Evolutionary conservation across 2,113 vertebrate species (phyloP).

Genomic region (Cinclus cinclus): DNA sequence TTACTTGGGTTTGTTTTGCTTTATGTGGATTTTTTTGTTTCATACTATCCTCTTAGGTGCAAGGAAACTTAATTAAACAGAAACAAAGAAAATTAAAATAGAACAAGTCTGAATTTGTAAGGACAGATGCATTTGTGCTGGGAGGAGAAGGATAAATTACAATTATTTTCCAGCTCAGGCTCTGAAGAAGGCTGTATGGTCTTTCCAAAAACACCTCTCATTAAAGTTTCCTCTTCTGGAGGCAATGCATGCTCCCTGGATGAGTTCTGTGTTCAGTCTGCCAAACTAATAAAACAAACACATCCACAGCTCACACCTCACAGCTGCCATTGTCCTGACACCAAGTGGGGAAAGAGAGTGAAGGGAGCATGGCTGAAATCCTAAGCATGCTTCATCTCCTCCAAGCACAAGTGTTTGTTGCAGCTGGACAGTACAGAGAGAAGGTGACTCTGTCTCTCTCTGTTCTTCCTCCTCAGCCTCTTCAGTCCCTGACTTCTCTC

Average conservation of each 20-base stretch:
- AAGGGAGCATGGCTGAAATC: neutral
- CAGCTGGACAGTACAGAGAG: rapidly evolving
- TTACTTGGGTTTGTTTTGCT: neutral
- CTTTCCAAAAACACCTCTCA: neutral
- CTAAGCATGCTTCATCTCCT: neutral
- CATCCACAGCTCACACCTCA: neutral
- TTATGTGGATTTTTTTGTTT: neutral
- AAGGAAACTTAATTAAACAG: neutral
- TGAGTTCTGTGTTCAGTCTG: neutral
- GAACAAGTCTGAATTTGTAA: neutral
- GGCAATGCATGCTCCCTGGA: neutral
- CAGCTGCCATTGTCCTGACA: neutral
- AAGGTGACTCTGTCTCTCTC: neutral
- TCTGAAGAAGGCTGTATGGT: neutral
- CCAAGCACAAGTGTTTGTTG: neutral
- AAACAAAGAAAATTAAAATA: neutral
- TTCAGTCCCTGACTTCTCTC: neutral
- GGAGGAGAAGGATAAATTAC: neutral
- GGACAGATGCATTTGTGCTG: neutral
- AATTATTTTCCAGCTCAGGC: neutral
- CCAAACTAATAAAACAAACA: neutral
- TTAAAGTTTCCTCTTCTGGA: constrained; percentile 3
- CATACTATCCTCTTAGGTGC: neutral
- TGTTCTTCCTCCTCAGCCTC: neutral
- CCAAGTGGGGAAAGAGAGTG: neutral